Evolutionary conservation across 2,113 vertebrate species (phyloP), one percentile per base, ranked within the genome.

Genomic region (Dendrocopos noguchii): DNA sequence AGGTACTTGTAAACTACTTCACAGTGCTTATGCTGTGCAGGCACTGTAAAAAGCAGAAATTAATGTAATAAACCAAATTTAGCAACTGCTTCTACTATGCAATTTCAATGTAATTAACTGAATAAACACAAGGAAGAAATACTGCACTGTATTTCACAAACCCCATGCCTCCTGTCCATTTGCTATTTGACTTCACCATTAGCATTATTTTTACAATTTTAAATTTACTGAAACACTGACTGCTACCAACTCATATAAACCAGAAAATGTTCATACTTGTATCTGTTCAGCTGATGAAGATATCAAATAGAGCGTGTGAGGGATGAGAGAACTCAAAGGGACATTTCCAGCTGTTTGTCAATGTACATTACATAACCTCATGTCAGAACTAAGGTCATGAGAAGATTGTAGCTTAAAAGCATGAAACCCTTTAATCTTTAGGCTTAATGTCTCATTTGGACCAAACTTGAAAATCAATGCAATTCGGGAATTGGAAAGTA

Each of bases 391-490:
- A 61, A 88, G 65, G 82, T 75, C 92, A 92, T 4, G 10, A 94
- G 65, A 75, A 92, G 88, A 91, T n/a, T 91, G 84, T 28, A 52
- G 71, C 82, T 90, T 81, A 84, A 65, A 89, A 84, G 61, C 90
- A 67, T 1, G 11, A 22, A 79, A 76, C 36, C 64, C 52, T 79
- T 78, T 90, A 84, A 95, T 94, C 94, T 91, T 95, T 65, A n/a
- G 39, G 66, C 34, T 95, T 95, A 86, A 46, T 16, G 44, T 34
- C 61, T 86, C 73, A 33, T 68, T 88, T 76, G 53, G 55, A 77
- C 60, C 47, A 81, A 63, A 74, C 73, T 28, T 87, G 3, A 79
- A 86, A 88, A 80, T 73, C 90, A 92, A 22, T 61, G 33, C 44
- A 70, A 42, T 13, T 84, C 44, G 27, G 61, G 34, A 68, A 67